A percentile compares a stretch with the other conserved stretches of the same genome.
phyloP scores from a whole-genome alignment of 2,888 invertebrate genomes.

The Dendrolimus houi region DNA sequence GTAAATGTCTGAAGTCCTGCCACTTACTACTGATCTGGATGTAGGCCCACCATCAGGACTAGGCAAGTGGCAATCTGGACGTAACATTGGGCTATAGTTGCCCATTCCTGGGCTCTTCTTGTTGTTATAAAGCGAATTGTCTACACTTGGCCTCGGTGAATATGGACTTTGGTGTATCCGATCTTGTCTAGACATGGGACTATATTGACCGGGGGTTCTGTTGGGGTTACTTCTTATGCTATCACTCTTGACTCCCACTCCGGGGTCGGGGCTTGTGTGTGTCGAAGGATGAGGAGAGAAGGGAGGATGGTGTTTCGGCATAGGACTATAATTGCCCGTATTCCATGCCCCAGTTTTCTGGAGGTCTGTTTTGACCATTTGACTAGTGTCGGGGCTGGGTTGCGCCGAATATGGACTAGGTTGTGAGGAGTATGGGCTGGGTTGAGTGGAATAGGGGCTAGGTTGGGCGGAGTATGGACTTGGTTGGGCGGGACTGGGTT shows the following conservation, averaged over 20 bases:
- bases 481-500: constrained; percentile 64
- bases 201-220: constrained; percentile 62
- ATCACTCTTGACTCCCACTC: constrained; percentile 49
- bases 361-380: constrained; percentile 58
- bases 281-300: constrained; percentile 65
- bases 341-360: constrained; percentile 64
- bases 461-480: constrained; percentile 67
- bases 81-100: constrained; percentile 61
- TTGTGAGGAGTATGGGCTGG: constrained; percentile 66
- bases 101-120: constrained; percentile 63
- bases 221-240: constrained; percentile 40
- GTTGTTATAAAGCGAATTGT: constrained; percentile 40
- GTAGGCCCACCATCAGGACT: constrained; percentile 50
- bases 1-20: constrained; percentile 43
- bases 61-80: constrained; percentile 56
- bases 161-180: constrained; percentile 59
- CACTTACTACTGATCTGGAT: constrained; percentile 27
- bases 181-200: constrained; percentile 65
- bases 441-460: constrained; percentile 63
- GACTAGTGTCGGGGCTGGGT: constrained; percentile 67
- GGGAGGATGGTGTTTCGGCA: constrained; percentile 65
- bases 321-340: constrained; percentile 62
- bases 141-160: constrained; percentile 61
- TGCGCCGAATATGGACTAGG: constrained; percentile 67
- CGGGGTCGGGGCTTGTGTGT: constrained; percentile 62